phyloP scores from a whole-genome alignment of 2,888 invertebrate genomes.

The Chamaedrilus cognettii region DNA sequence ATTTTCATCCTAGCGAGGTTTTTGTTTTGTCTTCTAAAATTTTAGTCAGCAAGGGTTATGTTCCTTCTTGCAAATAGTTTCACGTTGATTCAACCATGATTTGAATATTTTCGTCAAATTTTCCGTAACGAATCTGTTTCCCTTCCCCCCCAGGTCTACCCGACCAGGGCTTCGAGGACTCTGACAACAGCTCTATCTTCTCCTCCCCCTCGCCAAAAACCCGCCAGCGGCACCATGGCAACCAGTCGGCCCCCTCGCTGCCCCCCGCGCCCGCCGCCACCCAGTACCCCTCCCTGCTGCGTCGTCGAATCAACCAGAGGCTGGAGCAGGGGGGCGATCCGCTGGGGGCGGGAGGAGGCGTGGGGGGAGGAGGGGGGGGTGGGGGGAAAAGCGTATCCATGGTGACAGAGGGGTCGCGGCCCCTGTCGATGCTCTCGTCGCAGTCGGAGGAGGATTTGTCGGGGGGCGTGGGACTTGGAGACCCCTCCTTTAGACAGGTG shows the following conservation, averaged over 20 bases:
- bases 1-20: no score
- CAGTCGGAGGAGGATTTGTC: constrained; percentile 54
- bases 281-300: neutral
- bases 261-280: neutral
- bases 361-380: no score
- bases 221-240: constrained; percentile 32
- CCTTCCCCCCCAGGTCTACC: constrained; percentile 36
- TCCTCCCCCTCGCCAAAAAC: constrained; percentile 43
- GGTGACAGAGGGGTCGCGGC: neutral
- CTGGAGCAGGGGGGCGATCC: no score
- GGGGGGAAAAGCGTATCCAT: no score
- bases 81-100: neutral
- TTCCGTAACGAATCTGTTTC: neutral
- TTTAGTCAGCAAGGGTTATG: no score
- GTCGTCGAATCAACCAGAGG: neutral
- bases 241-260: constrained; percentile 46
- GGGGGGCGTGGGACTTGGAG: neutral
- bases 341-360: no score
- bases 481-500: constrained; percentile 4
- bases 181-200: constrained; percentile 52
- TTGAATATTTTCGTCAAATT: neutral
- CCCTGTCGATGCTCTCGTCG: constrained; percentile 43
- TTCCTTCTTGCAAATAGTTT: neutral
- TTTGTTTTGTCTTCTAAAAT: no score
- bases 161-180: constrained; percentile 49